phyloP scores from a whole-genome alignment of 2,113 vertebrate species.

The Dendropsophus ebraccatus region DNA sequence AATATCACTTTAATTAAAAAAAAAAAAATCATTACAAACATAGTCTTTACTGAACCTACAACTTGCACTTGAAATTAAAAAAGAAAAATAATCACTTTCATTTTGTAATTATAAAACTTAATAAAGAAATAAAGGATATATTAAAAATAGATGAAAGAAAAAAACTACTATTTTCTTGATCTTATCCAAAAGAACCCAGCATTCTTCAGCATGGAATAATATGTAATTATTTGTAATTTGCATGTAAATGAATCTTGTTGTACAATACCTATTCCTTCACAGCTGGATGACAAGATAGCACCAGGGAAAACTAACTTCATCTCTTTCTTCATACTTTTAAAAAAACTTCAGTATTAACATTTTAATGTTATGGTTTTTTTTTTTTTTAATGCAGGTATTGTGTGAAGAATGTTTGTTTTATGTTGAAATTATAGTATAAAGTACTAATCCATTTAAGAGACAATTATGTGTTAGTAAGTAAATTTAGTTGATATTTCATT shows the following conservation, averaged over 20 bases:
- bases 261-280: conserved; percentile 36
- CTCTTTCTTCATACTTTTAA: not conserved
- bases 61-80: not conserved
- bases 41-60: not conserved
- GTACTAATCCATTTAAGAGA: not conserved
- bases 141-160: not conserved
- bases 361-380: not conserved
- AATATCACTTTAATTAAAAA: too few species aligned
- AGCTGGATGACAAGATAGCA: not conserved
- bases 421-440: not conserved
- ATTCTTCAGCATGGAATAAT: conserved; percentile 20
- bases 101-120: too few species aligned
- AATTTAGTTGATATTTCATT: too few species aligned
- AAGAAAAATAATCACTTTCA: not conserved
- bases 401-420: too few species aligned
- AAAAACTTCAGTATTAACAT: not conserved
- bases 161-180: not conserved
- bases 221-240: conserved; percentile 43
- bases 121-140: not conserved
- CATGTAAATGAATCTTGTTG: conserved; percentile 28
- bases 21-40: not conserved
- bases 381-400: too few species aligned
- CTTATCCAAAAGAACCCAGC: conserved; percentile 18
- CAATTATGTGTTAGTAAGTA: too few species aligned
- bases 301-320: not conserved